These are phyloP conservation scores for Watsonalla cultraria DNA, from an alignment of 2,888 invertebrate genomes.

Conservation along the genomic window DNA sequence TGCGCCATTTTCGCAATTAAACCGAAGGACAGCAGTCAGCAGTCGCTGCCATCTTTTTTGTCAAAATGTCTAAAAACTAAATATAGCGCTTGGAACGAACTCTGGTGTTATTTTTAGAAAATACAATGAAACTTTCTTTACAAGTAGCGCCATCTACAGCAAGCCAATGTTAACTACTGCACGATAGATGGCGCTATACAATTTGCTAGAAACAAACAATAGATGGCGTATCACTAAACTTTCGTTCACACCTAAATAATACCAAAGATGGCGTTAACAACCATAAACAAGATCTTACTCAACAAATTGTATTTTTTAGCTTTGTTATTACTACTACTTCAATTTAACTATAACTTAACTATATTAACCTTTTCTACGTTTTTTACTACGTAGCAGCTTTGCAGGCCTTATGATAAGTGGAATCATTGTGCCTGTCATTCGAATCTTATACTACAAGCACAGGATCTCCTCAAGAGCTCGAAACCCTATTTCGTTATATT, in stretches of 20 bases:
- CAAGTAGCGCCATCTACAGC: slow-evolving; percentile 48
- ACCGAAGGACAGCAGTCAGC: slow-evolving; percentile 73
- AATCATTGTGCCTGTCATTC: no score
- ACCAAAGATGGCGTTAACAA: slow-evolving; percentile 1
- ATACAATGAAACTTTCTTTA: slow-evolving; percentile 42
- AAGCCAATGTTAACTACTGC: neutral
- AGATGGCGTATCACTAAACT: neutral
- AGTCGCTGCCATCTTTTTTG: slow-evolving; percentile 78
- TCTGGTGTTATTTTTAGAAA: slow-evolving; percentile 78
- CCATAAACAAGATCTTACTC: slow-evolving; percentile 8
- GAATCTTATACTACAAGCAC: no score
- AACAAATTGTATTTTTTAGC: no score
- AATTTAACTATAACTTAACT: no score
- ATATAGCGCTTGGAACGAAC: slow-evolving; percentile 76
- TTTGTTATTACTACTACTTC: no score
- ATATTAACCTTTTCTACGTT: no score
- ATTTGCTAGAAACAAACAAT: neutral
- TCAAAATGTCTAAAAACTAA: slow-evolving; percentile 77
- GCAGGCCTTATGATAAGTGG: no score
- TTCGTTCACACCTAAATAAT: neutral
- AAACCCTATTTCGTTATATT: no score
- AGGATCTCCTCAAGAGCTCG: no score
- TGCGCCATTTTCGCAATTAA: slow-evolving; percentile 76
- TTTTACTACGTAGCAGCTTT: no score
- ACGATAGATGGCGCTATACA: slow-evolving; percentile 34